Conservation (phyloP, 2,888 invertebrate genomes). For the Yponomeuta malinellus region DNA sequence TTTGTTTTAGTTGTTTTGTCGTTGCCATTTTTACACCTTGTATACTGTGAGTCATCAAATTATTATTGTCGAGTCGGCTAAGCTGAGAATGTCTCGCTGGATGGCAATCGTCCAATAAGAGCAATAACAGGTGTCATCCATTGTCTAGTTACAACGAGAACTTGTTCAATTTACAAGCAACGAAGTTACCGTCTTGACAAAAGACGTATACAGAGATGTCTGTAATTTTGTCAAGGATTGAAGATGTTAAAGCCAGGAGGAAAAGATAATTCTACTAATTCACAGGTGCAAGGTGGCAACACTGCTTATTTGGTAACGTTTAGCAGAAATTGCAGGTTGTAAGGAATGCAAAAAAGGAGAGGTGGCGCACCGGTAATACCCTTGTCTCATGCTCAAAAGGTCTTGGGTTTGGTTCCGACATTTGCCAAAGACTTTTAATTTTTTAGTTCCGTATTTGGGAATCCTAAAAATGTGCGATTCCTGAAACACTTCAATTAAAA, state of each 20-base stretch:
- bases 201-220: neutral
- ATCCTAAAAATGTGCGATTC: too few relatives aligned
- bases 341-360: neutral
- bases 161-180: too few relatives aligned
- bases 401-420: too few relatives aligned
- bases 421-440: too few relatives aligned
- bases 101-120: conserved; percentile 44
- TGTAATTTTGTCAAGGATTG: neutral
- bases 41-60: neutral
- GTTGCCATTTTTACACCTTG: too few relatives aligned
- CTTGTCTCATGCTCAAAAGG: too few relatives aligned
- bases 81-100: conserved; percentile 17
- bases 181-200: neutral
- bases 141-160: conserved; percentile 35
- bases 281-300: neutral
- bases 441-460: too few relatives aligned
- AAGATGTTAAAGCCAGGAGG: neutral
- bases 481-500: too few relatives aligned
- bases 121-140: conserved; percentile 33
- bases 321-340: neutral
- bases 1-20: too few relatives aligned
- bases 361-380: too few relatives aligned
- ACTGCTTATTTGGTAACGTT: neutral
- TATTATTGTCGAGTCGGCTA: neutral
- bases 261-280: neutral